Percentiles rank a stretch among this genome's conserved stretches.
Evolutionary conservation across 2,888 invertebrate species (phyloP).

Genomic region (Taphrorychus bicolor): DNA sequence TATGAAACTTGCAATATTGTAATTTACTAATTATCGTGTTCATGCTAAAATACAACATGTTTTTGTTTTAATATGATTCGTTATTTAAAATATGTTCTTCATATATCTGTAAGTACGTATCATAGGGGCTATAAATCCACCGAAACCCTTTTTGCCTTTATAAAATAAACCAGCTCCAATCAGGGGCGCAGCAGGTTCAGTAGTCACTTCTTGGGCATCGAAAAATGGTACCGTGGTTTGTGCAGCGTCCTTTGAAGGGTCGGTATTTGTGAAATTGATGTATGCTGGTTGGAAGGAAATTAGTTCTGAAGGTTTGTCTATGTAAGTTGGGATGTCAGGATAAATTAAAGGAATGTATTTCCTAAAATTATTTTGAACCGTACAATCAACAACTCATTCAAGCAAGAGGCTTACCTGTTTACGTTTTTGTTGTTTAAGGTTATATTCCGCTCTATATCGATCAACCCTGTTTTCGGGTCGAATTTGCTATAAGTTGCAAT

Average conservation of each 20-base stretch:
- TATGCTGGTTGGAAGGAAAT: slow-evolving; percentile 58
- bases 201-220: slow-evolving; percentile 75
- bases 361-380: not conserved
- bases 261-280: slow-evolving; percentile 64
- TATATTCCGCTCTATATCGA: not conserved
- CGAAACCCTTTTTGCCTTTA: slow-evolving; percentile 72
- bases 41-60: too few relatives aligned
- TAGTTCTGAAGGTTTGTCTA: slow-evolving; percentile 45
- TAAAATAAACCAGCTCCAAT: slow-evolving; percentile 79
- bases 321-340: slow-evolving; percentile 72
- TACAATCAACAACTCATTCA: not conserved
- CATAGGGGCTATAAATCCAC: slow-evolving; percentile 80
- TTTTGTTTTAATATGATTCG: too few relatives aligned
- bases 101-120: slow-evolving; percentile 67
- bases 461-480: not conserved
- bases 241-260: slow-evolving; percentile 75
- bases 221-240: slow-evolving; percentile 84
- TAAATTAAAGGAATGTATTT: slow-evolving; percentile 43
- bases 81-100: too few relatives aligned
- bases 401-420: not conserved
- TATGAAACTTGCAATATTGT: too few relatives aligned
- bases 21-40: too few relatives aligned
- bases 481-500: not conserved
- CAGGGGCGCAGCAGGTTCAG: slow-evolving; percentile 70
- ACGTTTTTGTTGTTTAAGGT: not conserved